A percentile compares a stretch with the other conserved stretches of the same genome.
phyloP scores from a whole-genome alignment of 2,113 vertebrate species.

The Sialia sialis region DNA sequence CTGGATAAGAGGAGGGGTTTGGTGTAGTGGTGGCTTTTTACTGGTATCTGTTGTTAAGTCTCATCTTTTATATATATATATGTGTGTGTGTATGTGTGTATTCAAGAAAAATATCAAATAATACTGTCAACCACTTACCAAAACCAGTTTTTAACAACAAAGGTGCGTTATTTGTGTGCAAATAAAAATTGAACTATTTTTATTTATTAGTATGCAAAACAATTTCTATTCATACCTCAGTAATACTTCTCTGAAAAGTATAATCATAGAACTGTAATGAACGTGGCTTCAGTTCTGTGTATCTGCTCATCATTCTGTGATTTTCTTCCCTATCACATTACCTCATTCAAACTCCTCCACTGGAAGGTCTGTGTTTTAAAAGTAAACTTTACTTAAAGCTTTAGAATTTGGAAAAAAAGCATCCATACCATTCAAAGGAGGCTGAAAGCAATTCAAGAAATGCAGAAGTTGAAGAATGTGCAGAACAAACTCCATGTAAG shows the following conservation, averaged over 20 bases:
- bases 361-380: neutral
- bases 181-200: neutral
- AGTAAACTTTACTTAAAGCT: neutral
- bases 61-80: neutral
- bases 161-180: neutral
- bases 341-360: neutral
- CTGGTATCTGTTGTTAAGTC: neutral
- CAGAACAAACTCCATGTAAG: neutral
- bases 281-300: neutral
- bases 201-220: neutral
- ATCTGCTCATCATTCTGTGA: neutral
- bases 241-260: neutral
- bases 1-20: neutral
- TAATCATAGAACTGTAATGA: neutral
- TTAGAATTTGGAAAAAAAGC: neutral
- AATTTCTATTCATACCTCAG: neutral
- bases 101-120: neutral
- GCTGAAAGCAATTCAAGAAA: neutral
- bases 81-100: fast-evolving
- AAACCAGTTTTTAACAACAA: neutral
- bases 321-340: neutral
- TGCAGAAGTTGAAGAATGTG: neutral
- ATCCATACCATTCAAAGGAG: neutral
- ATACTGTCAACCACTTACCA: neutral
- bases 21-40: neutral